Evolutionary conservation across 2,113 vertebrate species (phyloP), one percentile per base, ranked within the genome.

Genomic region (Python bivittatus): DNA sequence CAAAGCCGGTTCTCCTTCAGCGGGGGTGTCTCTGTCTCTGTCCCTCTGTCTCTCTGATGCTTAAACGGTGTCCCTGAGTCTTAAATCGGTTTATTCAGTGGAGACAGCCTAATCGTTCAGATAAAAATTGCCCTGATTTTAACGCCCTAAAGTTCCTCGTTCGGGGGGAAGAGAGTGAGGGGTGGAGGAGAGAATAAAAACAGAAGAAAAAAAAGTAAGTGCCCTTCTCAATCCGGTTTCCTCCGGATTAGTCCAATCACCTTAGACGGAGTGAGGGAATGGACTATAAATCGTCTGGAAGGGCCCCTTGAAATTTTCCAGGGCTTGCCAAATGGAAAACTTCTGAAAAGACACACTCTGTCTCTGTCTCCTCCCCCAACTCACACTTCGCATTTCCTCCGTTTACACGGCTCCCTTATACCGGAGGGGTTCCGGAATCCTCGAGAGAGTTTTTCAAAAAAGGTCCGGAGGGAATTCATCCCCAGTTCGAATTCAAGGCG

Each of bases 331-430:
- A 84, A 10, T 84, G 38, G 38, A 52, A 44, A 23, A 84, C 9
- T 52, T 84, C 83, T 84, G 42, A 84, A 25, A 84, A 25, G 38
- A 27, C 7, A 23, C 42, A 60, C 68, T 12, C 68, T 48, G 4
- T 48, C 48, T 48, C 6, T n/a, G n/a, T n/a, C n/a, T n/a, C 13
- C n/a, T 15, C 25, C 3, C 2, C 3, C 27, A 3, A 0, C 8
- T 48, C 61, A n/a, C 12, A 11, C 84, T 15, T 29, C 52, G 6
- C 27, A 52, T 8, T 54, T 15, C 6, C 52, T 33, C 53, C 25
- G 56, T 88, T 88, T 42, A 88, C 56, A 44, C 56, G 1, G 48
- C n/a, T 7, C 4, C 20, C 2, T 38, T 22, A 58, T 38, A 86
- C 29, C n/a, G 53, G 29, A 53, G 2, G 10, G 33, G 33, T 27